A percentile compares a stretch with the other conserved stretches of the same genome.
Conservation (phyloP, 2,797 vertebrate species). For the Balearica regulorum region DNA sequence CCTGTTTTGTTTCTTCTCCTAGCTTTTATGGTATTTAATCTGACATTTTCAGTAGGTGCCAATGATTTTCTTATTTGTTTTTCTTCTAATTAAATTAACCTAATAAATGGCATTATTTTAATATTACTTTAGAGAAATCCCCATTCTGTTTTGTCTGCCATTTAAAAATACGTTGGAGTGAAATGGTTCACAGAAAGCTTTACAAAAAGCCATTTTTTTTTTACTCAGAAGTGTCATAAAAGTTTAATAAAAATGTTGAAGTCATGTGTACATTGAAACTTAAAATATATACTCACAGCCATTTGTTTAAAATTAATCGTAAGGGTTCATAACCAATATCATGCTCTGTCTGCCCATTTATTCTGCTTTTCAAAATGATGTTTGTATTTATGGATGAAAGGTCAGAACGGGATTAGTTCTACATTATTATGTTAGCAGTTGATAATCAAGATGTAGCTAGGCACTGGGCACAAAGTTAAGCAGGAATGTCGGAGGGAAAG, state of each 20-base stretch:
- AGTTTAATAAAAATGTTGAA: background rate
- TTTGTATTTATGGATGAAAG: background rate
- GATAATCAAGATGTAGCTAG: background rate
- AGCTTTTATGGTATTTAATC: constrained; percentile 5
- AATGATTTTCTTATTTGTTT: background rate
- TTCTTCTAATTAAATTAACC: constrained; percentile 8
- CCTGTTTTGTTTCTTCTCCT: background rate
- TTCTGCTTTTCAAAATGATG: background rate
- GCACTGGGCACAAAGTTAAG: background rate
- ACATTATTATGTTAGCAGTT: background rate
- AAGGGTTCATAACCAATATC: background rate
- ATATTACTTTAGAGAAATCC: background rate
- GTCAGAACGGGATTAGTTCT: background rate
- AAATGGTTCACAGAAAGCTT: background rate
- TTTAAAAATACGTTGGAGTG: background rate
- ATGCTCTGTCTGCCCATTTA: background rate
- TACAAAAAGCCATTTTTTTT: background rate
- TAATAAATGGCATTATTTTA: background rate
- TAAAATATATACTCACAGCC: background rate
- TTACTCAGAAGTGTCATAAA: background rate
- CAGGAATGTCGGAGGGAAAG: background rate
- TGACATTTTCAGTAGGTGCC: constrained; percentile 19
- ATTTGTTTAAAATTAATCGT: background rate
- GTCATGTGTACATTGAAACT: fast-evolving
- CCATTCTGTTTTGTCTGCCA: background rate